phyloP scores from a whole-genome alignment of 2,113 vertebrate species.

The Monopterus albus region DNA sequence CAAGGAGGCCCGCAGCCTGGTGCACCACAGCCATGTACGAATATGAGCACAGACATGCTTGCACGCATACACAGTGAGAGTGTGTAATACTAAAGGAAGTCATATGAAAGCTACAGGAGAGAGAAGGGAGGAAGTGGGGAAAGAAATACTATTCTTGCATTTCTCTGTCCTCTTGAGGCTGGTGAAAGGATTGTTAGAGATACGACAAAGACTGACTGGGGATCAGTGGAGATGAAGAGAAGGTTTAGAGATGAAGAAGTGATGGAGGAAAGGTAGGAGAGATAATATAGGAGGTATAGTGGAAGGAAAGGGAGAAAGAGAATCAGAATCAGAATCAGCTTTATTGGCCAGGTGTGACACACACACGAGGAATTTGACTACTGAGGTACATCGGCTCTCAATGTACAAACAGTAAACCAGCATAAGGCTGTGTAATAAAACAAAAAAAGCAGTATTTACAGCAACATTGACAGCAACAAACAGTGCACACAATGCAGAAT shows the following conservation, averaged over 20 bases:
- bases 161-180: conserved; percentile 9
- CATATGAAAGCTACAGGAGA: conserved; percentile 12
- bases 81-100: conserved; percentile 18
- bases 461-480: too few relatives aligned
- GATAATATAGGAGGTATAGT: neutral
- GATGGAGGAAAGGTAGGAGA: conserved; percentile 3
- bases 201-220: neutral
- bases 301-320: neutral
- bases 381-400: too few relatives aligned
- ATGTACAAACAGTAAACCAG: too few relatives aligned
- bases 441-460: too few relatives aligned
- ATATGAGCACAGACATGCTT: neutral
- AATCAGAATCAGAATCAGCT: too few relatives aligned
- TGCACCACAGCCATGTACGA: conserved; percentile 2
- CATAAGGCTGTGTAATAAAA: too few relatives aligned
- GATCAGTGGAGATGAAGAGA: neutral
- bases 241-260: neutral
- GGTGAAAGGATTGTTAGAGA: conserved; percentile 24
- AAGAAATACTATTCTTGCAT: conserved; percentile 32
- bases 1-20: conserved; percentile 16
- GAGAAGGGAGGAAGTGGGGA: neutral
- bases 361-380: too few relatives aligned
- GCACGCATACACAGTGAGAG: neutral
- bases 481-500: too few relatives aligned
- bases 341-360: too few relatives aligned